These are phyloP conservation scores for Ochropacha duplaris DNA, from an alignment of 2,888 invertebrate genomes.

Conservation along the genomic window DNA sequence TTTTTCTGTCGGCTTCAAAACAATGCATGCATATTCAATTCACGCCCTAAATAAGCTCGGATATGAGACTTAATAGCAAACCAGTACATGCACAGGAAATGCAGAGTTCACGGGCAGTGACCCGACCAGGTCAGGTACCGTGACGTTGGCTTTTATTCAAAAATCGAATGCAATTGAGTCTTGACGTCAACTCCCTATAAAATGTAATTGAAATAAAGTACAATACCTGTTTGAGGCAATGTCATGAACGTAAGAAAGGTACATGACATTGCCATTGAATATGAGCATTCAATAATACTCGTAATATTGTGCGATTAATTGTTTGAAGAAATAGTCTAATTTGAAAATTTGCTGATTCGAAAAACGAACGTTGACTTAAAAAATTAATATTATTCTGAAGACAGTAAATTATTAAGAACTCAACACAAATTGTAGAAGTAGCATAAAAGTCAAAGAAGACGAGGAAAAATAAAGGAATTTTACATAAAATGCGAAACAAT, in stretches of 20 bases:
- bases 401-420: not conserved
- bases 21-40: slow-evolving; percentile 39
- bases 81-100: slow-evolving; percentile 56
- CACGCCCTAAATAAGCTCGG: slow-evolving; percentile 59
- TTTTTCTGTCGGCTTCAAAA: slow-evolving; percentile 17
- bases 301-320: too few species aligned
- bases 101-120: slow-evolving; percentile 77
- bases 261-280: not conserved
- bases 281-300: too few species aligned
- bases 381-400: too few species aligned
- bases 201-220: not conserved
- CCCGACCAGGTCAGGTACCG: slow-evolving; percentile 64
- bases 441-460: not conserved
- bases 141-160: slow-evolving; percentile 44
- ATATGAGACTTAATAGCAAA: slow-evolving; percentile 43
- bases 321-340: too few species aligned
- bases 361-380: too few species aligned
- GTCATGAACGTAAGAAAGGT: too few species aligned
- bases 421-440: not conserved
- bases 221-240: not conserved
- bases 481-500: not conserved
- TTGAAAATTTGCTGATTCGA: too few species aligned
- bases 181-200: not conserved
- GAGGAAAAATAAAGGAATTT: too few species aligned
- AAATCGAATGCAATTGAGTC: not conserved